Conservation (phyloP, 2,888 invertebrate species). For the Empis livida region DNA sequence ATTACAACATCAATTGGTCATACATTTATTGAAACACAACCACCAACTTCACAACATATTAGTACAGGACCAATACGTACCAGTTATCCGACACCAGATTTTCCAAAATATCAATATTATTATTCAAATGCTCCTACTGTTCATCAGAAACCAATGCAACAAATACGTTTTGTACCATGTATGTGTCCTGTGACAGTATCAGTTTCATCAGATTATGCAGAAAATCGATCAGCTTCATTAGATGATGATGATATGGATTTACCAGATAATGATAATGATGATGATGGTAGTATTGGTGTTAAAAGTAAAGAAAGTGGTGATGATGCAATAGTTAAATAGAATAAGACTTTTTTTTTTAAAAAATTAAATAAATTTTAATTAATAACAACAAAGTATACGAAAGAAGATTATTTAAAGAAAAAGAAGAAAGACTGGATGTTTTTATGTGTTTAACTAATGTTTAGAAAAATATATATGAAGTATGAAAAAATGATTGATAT, state of each 20-base stretch:
- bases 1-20: neutral
- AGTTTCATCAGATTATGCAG: slow-evolving; percentile 6
- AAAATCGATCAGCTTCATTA: slow-evolving; percentile 2
- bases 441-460: too few relatives aligned
- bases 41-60: slow-evolving; percentile 1
- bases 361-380: neutral
- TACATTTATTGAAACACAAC: slow-evolving; percentile 1
- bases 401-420: neutral
- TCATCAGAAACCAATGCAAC: slow-evolving; percentile 4
- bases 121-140: neutral
- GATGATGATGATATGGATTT: slow-evolving; percentile 1
- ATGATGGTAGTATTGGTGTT: too few relatives aligned
- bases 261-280: neutral
- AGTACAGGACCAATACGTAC: neutral
- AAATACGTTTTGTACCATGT: slow-evolving; percentile 15
- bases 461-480: too few relatives aligned
- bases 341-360: too few relatives aligned
- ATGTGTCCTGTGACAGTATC: slow-evolving; percentile 14
- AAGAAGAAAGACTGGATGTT: neutral
- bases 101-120: slow-evolving; percentile 8
- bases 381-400: neutral
- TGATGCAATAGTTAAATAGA: neutral
- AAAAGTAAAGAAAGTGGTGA: neutral
- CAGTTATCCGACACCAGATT: slow-evolving; percentile 6
- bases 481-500: too few relatives aligned